Evolutionary conservation across 1,140 invertebrate species (phyloP).

Genomic region (Ostrea denselamellosa): DNA sequence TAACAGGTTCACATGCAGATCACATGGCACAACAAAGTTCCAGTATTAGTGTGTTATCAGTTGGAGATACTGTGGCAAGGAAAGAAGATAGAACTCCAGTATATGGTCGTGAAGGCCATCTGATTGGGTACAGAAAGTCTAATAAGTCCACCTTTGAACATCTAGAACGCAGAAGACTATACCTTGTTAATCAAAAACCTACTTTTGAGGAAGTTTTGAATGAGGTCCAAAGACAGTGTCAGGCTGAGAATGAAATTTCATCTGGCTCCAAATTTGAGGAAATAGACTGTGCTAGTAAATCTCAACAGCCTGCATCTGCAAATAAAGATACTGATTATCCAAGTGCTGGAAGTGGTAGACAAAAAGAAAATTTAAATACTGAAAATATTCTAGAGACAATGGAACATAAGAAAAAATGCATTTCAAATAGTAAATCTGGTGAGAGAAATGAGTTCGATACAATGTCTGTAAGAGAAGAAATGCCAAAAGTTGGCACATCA

Average conservation of each 20-base stretch:
- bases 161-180: not conserved
- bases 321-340: not conserved
- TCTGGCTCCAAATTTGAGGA: not conserved
- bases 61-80: not conserved
- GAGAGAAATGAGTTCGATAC: not conserved
- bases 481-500: not conserved
- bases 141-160: not conserved
- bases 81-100: not conserved
- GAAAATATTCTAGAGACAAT: not conserved
- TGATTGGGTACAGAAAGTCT: conserved; percentile 8
- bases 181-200: not conserved
- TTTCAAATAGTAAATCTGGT: not conserved
- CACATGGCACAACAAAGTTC: not conserved
- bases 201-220: conserved; percentile 19
- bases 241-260: not conserved
- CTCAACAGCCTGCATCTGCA: not conserved
- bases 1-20: not conserved
- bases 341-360: conserved; percentile 36
- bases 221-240: not conserved
- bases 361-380: not conserved
- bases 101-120: not conserved
- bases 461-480: not conserved
- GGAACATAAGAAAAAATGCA: not conserved
- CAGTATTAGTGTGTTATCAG: not conserved
- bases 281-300: not conserved